Base-by-base conservation (phyloP, 2,113 vertebrate species). In the Callochromis pleurospilus region DNA sequence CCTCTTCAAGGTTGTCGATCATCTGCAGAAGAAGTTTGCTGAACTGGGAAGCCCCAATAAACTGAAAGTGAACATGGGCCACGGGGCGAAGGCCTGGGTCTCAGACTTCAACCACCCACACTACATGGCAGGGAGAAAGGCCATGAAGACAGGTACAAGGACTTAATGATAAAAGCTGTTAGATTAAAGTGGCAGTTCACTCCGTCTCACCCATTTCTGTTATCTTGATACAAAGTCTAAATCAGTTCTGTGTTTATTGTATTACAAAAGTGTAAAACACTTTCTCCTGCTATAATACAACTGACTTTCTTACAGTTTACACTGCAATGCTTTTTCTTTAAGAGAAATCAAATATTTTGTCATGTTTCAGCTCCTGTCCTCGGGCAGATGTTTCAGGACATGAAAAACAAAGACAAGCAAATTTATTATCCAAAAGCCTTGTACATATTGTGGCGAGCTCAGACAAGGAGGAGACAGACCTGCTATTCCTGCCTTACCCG, bases 71-170 rank as follows among this genome's bases (percentile, higher is more conserved):
- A 91, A 94, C 75, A 96, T 98, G 95, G 96, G 97, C 81, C 97
- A 98, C 3, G 98, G 98, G 24, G 98, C 98, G 0, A 99, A 97
- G 84, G 98, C 99, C 80, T 99, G 99, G 99, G 97, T 99, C 36
- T 97, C 98, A 15, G 98, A 99, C 96, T 99, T 98, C 94, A 98
- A 99, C 91, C 98, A 99, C 85, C 98, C 98, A 0, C 98, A 99
- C 92, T 99, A 98, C 87, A 88, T 98, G 95, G 99, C 99, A 81
- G 99, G 99, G 4, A 97, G 98, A 68, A 98, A 91, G 89, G 99
- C 99, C 83, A 97, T 99, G 94, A 97, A 98, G 87, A 97, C 97
- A 93, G 98, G 99, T 99, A 89, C 83, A 86, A 7, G 47, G 54
- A 13, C 83, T 36, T 42, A 84, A 36, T 10, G 29, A 51, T 51